phyloP scores from a whole-genome alignment of 2,113 vertebrate species.

The Pelecanoides urinatrix region DNA sequence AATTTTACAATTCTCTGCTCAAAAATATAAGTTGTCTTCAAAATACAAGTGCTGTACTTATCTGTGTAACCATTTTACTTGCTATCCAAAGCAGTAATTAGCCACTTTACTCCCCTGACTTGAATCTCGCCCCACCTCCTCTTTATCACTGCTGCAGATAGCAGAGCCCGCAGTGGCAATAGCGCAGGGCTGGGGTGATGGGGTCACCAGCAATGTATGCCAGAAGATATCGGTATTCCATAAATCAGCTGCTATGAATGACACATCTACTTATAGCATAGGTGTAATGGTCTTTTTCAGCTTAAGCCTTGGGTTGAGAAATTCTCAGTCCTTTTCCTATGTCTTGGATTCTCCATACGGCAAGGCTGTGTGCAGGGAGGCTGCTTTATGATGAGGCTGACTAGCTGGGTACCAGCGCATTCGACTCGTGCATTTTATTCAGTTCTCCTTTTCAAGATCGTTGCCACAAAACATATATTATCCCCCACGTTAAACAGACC shows the following conservation, averaged over 20 bases:
- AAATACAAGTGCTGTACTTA: background rate
- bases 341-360: fast-evolving
- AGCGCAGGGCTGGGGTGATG: background rate
- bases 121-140: background rate
- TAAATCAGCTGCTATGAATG: background rate
- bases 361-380: background rate
- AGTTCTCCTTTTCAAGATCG: background rate
- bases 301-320: background rate
- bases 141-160: background rate
- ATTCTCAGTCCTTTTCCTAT: background rate
- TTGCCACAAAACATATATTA: background rate
- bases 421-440: fast-evolving
- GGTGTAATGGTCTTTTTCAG: background rate
- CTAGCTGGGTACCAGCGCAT: background rate
- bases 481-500: background rate
- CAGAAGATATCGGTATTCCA: background rate
- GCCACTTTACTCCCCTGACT: background rate
- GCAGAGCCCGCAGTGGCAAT: background rate
- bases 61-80: background rate
- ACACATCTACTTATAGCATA: background rate
- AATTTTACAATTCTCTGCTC: background rate
- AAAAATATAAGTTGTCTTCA: background rate
- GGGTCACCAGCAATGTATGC: background rate
- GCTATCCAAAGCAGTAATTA: background rate
- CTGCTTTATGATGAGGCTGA: background rate